These are phyloP conservation scores for Trachelus tabidus DNA, from an alignment of 2,888 invertebrate genomes.

Conservation along the genomic window DNA sequence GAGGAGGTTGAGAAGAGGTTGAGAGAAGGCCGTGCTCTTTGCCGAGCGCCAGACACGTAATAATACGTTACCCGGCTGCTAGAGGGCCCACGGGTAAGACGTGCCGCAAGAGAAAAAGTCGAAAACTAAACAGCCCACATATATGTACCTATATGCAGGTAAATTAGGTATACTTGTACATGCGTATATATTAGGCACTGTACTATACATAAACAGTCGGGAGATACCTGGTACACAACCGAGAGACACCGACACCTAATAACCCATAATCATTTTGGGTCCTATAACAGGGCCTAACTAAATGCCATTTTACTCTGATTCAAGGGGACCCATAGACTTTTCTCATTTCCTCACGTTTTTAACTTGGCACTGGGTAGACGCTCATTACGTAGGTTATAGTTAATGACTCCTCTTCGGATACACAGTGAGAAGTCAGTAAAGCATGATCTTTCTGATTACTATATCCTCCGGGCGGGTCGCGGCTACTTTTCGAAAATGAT, in stretches of 20 bases:
- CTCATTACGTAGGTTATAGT: neutral
- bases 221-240: conserved; percentile 46
- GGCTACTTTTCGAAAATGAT: conserved; percentile 33
- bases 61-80: conserved; percentile 56
- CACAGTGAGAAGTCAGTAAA: neutral
- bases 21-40: neutral
- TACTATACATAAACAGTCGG: conserved; percentile 45
- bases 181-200: neutral
- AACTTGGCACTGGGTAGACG: neutral
- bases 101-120: conserved; percentile 53
- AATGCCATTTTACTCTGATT: conserved; percentile 41
- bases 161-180: neutral
- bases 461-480: neutral
- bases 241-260: conserved; percentile 63
- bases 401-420: neutral
- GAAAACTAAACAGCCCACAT: conserved; percentile 52
- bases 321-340: neutral
- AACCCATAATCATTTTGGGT: conserved; percentile 60
- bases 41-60: conserved; percentile 59
- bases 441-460: neutral
- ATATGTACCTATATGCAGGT: conserved; percentile 24
- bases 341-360: neutral
- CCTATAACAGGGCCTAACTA: conserved; percentile 59
- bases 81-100: conserved; percentile 33
- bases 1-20: neutral